Conservation (phyloP, 1,140 invertebrate genomes). For the Procambarus virginalis region DNA sequence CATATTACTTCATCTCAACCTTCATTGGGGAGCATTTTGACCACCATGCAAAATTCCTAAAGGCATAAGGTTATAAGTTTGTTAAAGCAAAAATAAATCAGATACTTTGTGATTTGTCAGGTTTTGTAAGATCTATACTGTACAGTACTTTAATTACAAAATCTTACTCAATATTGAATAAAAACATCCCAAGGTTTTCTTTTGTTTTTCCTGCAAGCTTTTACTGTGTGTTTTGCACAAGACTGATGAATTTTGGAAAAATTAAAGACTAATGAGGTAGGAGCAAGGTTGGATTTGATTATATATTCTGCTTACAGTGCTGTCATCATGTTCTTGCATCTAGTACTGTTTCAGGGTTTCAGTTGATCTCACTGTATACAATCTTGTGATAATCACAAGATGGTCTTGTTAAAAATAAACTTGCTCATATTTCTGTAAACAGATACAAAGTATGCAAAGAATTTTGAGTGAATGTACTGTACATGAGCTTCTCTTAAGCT, state of each 20-base stretch:
- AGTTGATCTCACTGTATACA: too few species aligned
- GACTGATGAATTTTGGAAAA: not conserved
- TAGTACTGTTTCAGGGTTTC: too few species aligned
- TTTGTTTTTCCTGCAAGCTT: not conserved
- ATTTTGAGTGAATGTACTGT: too few species aligned
- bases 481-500: too few species aligned
- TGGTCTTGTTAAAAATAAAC: too few species aligned
- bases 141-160: not conserved
- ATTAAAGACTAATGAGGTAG: not conserved
- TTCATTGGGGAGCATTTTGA: slow-evolving; percentile 96
- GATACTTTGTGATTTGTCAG: not conserved
- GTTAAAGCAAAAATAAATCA: not conserved
- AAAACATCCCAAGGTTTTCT: not conserved
- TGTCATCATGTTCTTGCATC: too few species aligned
- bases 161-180: not conserved
- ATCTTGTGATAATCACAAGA: too few species aligned
- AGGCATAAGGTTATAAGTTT: slow-evolving; percentile 11
- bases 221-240: not conserved
- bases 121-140: not conserved
- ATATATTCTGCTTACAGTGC: too few species aligned
- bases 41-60: slow-evolving; percentile 83
- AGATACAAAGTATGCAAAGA: too few species aligned
- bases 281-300: too few species aligned
- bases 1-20: slow-evolving; percentile 94
- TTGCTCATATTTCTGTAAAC: too few species aligned